A percentile compares a stretch with the other conserved stretches of the same genome.
These are phyloP conservation scores for Atta cephalotes DNA, from an alignment of 1,140 invertebrate genomes.

Conservation along the genomic window DNA sequence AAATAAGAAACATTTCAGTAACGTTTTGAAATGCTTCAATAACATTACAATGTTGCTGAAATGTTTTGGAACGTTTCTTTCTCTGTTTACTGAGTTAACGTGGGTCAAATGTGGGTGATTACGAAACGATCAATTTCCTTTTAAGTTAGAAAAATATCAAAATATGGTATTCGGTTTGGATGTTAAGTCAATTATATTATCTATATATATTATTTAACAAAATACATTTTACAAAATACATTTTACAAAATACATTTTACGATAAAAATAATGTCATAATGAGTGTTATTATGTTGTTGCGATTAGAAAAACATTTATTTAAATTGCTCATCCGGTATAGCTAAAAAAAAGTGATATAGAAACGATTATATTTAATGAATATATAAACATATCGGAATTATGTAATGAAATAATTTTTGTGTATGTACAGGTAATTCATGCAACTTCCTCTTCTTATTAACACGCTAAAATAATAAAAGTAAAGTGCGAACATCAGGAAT, in stretches of 20 bases:
- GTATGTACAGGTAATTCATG: neutral
- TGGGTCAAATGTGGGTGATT: too few relatives aligned
- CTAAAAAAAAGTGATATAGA: neutral
- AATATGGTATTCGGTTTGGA: too few relatives aligned
- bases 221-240: too few relatives aligned
- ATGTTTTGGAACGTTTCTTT: too few relatives aligned
- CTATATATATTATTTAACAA: too few relatives aligned
- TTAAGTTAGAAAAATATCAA: neutral
- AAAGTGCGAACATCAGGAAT: neutral
- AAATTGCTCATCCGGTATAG: neutral
- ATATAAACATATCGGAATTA: neutral
- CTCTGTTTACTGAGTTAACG: too few relatives aligned
- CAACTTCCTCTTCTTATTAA: neutral
- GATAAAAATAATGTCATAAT: neutral
- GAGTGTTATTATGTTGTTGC: neutral
- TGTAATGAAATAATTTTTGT: neutral
- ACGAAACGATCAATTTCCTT: neutral
- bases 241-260: too few relatives aligned
- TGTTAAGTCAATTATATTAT: too few relatives aligned
- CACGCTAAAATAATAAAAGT: neutral
- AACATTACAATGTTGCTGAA: too few relatives aligned
- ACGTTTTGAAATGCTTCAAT: too few relatives aligned
- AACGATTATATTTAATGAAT: neutral
- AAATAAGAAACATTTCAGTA: too few relatives aligned
- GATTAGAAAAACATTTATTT: slow-evolving; percentile 10